phyloP scores from a whole-genome alignment of 2,797 vertebrate genomes.

The Apogon hyalosoma region DNA sequence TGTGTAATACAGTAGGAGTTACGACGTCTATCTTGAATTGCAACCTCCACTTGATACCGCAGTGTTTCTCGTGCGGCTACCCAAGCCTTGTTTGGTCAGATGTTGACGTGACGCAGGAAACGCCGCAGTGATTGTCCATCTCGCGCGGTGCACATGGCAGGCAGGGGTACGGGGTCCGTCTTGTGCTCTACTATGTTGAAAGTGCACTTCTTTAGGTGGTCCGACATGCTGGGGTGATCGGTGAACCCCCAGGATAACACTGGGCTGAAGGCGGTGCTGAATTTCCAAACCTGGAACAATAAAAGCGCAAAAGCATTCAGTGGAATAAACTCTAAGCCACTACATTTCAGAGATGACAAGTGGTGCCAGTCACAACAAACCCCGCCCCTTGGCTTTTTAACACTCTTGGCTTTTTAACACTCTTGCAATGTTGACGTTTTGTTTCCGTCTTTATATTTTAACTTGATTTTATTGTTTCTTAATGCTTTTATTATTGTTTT shows the following conservation, averaged over 20 bases:
- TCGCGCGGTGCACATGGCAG: slow-evolving; percentile 94
- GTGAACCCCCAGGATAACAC: slow-evolving; percentile 94
- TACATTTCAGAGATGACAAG: no score
- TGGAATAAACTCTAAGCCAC: no score
- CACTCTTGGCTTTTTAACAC: no score
- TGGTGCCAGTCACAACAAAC: no score
- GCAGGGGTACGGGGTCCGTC: slow-evolving; percentile 93
- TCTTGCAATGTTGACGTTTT: no score
- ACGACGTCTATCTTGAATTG: slow-evolving; percentile 53
- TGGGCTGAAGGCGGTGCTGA: slow-evolving; percentile 96
- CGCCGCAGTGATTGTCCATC: slow-evolving; percentile 92
- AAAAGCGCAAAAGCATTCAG: not conserved
- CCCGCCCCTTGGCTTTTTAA: no score
- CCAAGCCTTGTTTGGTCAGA: slow-evolving; percentile 69
- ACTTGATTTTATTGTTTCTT: no score
- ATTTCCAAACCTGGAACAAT: slow-evolving; percentile 91
- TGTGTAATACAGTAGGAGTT: slow-evolving; percentile 72
- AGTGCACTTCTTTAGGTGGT: slow-evolving; percentile 94
- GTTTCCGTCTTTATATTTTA: no score
- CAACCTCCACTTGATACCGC: slow-evolving; percentile 79
- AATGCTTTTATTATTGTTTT: no score
- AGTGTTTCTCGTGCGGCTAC: slow-evolving; percentile 85
- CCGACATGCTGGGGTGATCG: slow-evolving; percentile 95
- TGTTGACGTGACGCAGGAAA: slow-evolving; percentile 81
- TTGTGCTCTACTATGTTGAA: slow-evolving; percentile 91